Percentiles rank a stretch among this genome's conserved stretches.
Evolutionary conservation across 2,113 vertebrate species (phyloP).

Genomic region (Sterrhoptilus dennistouni): DNA sequence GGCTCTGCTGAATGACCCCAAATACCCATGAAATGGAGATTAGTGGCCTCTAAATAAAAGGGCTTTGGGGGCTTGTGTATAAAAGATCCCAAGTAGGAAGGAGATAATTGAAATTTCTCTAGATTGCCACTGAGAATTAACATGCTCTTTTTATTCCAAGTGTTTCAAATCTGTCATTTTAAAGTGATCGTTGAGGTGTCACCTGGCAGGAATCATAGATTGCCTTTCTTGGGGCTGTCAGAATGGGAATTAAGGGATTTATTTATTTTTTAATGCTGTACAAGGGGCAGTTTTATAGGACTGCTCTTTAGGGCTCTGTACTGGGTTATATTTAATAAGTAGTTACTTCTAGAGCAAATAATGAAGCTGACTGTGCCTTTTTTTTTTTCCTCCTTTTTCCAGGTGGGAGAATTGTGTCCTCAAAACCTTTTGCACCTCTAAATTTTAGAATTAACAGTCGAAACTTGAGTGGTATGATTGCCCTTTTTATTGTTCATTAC

Average conservation of each 20-base stretch:
- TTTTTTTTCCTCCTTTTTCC: neutral
- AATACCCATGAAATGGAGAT: neutral
- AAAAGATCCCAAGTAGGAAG: neutral
- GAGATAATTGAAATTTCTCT: neutral
- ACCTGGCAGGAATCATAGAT: neutral
- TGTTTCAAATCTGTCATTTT: neutral
- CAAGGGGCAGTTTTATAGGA: neutral
- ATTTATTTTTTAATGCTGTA: neutral
- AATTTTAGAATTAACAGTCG: conserved; percentile 99
- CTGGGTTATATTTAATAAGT: neutral
- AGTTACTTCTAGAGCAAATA: neutral
- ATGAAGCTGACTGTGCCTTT: neutral
- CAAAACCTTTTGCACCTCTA: conserved; percentile 98
- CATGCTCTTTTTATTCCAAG: neutral
- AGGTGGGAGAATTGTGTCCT: conserved; percentile 99
- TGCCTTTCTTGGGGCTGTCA: neutral
- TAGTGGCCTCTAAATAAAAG: neutral
- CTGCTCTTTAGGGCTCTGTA: neutral
- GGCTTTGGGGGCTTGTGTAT: neutral
- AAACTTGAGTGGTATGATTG: conserved; percentile 93
- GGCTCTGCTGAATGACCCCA: neutral
- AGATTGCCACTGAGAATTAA: neutral
- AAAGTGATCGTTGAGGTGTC: neutral
- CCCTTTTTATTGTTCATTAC: neutral
- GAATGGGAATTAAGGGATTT: neutral